These are phyloP conservation scores for Plutomurus gul DNA, from an alignment of 1,140 invertebrate species.

Conservation along the genomic window DNA sequence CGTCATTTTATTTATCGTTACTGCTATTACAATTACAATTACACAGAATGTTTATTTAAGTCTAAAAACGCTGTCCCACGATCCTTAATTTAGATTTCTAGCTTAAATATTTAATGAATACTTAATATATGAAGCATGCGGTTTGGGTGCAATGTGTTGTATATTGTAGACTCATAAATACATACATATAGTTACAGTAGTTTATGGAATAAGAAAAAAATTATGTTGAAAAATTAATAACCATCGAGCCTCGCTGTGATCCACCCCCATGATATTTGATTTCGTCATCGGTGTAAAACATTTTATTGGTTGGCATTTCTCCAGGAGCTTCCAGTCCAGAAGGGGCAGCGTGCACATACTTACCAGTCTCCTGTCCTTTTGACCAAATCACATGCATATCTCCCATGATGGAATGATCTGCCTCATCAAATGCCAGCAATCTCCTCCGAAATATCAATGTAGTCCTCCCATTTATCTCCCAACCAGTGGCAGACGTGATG, in stretches of 20 bases:
- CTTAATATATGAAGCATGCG: too few relatives aligned
- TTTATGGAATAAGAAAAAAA: too few relatives aligned
- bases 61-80: too few relatives aligned
- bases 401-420: slow-evolving; percentile 33
- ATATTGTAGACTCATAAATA: too few relatives aligned
- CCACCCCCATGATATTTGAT: slow-evolving; percentile 89
- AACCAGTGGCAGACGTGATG: slow-evolving; percentile 77
- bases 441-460: slow-evolving; percentile 85
- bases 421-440: slow-evolving; percentile 57
- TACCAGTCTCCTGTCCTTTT: slow-evolving; percentile 75
- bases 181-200: too few relatives aligned
- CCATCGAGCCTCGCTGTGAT: slow-evolving; percentile 69
- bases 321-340: slow-evolving; percentile 69
- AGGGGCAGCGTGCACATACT: slow-evolving; percentile 73
- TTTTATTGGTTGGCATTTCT: slow-evolving; percentile 61
- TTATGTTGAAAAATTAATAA: neutral
- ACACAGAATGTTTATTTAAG: too few relatives aligned
- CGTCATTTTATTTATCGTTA: too few relatives aligned
- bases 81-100: too few relatives aligned
- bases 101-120: too few relatives aligned
- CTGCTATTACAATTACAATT: too few relatives aligned
- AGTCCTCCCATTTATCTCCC: slow-evolving; percentile 82
- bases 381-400: slow-evolving; percentile 92
- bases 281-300: slow-evolving; percentile 84
- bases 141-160: too few relatives aligned